Percentiles rank a stretch among this genome's conserved stretches.
Evolutionary conservation across 2,113 vertebrate genomes (phyloP).

Genomic region (Sporophila hypoxantha): DNA sequence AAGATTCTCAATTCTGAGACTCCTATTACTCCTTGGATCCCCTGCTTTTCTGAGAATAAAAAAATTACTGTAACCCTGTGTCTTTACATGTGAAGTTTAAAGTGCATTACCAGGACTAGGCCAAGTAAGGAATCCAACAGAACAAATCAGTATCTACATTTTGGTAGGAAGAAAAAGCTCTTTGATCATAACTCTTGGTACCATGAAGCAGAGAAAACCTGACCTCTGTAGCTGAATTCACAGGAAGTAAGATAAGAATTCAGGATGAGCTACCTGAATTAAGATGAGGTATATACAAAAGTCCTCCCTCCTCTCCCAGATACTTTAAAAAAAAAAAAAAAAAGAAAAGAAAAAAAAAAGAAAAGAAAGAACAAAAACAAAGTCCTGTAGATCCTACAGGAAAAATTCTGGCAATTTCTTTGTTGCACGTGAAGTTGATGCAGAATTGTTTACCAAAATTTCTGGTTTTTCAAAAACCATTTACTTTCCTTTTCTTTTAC

Average conservation of each 20-base stretch:
- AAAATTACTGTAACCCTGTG: neutral
- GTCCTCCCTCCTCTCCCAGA: neutral
- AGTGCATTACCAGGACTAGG: neutral
- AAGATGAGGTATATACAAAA: neutral
- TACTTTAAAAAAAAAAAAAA: neutral
- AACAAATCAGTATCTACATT: neutral
- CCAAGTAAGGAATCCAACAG: neutral
- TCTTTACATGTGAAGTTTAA: neutral
- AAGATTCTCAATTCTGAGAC: neutral
- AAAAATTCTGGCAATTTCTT: neutral
- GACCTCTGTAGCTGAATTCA: neutral
- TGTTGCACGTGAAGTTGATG: neutral
- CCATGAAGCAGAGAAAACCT: neutral
- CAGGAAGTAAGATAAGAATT: neutral
- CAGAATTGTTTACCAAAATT: neutral
- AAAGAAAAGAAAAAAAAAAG: no score
- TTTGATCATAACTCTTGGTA: neutral
- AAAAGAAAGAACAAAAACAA: neutral
- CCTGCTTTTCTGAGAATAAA: neutral
- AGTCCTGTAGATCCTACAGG: neutral
- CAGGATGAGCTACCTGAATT: neutral
- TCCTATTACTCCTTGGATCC: neutral
- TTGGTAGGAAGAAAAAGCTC: neutral
- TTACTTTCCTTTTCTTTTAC: neutral
- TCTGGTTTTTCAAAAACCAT: neutral